Evolutionary conservation across 1,140 invertebrate species (phyloP).

Genomic region (Scaptomyza pallida): DNA sequence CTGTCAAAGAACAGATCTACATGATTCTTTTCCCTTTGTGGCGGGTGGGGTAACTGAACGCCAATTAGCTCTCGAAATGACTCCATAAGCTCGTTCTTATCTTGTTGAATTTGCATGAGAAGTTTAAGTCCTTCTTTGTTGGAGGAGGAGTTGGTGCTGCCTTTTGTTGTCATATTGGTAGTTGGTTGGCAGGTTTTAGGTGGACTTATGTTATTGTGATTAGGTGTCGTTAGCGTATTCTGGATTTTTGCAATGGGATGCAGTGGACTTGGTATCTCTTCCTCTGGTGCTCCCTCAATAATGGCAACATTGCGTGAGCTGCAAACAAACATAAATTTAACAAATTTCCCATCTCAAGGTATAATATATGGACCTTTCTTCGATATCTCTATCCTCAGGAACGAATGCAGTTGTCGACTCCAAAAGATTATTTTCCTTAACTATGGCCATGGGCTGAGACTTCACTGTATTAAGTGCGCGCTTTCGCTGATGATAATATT

Average conservation of each 20-base stretch:
- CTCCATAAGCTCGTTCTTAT: conserved; percentile 79
- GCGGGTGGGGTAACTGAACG: conserved; percentile 36
- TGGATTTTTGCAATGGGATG: not conserved
- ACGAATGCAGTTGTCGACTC: not conserved
- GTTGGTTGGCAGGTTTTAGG: not conserved
- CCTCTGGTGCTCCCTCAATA: not conserved
- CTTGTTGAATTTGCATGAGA: conserved; percentile 79
- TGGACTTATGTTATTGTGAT: not conserved
- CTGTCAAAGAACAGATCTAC: conserved; percentile 81
- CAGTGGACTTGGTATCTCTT: not conserved
- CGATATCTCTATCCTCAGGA: conserved; percentile 1
- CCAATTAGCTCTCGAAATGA: conserved; percentile 76
- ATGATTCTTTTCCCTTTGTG: conserved; percentile 67
- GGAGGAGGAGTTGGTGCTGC: conserved; percentile 9
- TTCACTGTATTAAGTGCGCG: conserved; percentile 22
- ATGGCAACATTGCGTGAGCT: conserved; percentile 13
- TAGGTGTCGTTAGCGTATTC: not conserved
- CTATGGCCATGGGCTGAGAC: conserved; percentile 5
- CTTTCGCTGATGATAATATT: conserved; percentile 73
- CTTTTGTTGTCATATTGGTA: not conserved
- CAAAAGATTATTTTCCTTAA: not conserved
- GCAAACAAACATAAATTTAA: not conserved
- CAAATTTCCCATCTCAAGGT: not conserved
- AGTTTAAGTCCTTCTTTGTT: conserved; percentile 73
- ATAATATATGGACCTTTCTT: conserved; percentile 15